Evolutionary conservation across 2,113 vertebrate genomes (phyloP), one percentile per base, ranked within the genome.

Genomic region (Antechinus stuartii): DNA sequence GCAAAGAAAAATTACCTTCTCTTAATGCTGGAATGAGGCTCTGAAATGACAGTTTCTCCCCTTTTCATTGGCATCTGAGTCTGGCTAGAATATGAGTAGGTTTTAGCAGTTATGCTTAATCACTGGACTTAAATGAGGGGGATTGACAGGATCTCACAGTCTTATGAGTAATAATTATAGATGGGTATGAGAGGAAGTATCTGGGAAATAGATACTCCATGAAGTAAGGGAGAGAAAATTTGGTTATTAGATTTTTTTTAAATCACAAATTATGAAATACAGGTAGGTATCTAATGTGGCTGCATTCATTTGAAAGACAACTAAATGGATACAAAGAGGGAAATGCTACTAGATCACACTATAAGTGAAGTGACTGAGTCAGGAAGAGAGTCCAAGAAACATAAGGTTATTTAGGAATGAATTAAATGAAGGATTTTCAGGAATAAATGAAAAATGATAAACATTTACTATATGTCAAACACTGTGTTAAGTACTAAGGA

Each of bases 231-330:
- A 47, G 8, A 57, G 91, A 91, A 47, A 93, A 92, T 91, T 0
- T 2, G 46, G 25, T 94, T 68, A 57, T 92, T 42, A 90, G 3
- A 76, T 90, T 42, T 61, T 46, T 94, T 95, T 68, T 23, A 6
- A 89, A 25, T 30, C 23, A 91, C 46, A 46, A 93, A 96, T 93
- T 23, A 52, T 76, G 42, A 7, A 2, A 56, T 27, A 57, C 92
- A 91, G 19, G 55, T 94, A 96, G 23, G 49, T 57, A 50, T 46
- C 95, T 97, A 91, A 95, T 91, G 91, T 50, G 24, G 19, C 76
- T 76, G 2, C 8, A 55, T 94, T n/a, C 22, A 91, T 94, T 96
- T 93, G 96, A 53, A 94, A 95, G 54, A 52, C 90, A 95, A 91
- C 89, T 96, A 91, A 53, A 89, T 76, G 68, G 90, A 95, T 57